Percentiles rank a stretch among this genome's conserved stretches.
These are phyloP conservation scores for Autographa gamma DNA, from an alignment of 2,888 invertebrate species.

Conservation along the genomic window DNA sequence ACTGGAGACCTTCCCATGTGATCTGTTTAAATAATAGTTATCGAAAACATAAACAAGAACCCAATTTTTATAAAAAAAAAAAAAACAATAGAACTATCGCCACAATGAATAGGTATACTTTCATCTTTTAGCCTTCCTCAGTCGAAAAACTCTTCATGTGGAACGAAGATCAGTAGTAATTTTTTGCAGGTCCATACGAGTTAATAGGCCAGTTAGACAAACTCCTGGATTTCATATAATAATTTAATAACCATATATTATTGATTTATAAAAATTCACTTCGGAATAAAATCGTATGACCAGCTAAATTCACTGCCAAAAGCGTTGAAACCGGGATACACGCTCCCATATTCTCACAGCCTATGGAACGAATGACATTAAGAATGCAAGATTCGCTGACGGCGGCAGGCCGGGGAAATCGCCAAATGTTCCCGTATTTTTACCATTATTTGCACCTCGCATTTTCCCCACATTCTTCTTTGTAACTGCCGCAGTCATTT, in stretches of 20 bases:
- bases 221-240: too few species aligned
- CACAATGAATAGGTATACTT: too few species aligned
- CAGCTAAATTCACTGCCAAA: not conserved
- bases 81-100: too few species aligned
- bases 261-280: not conserved
- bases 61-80: too few species aligned
- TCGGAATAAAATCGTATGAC: not conserved
- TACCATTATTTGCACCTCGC: constrained; percentile 23
- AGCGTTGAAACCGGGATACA: not conserved
- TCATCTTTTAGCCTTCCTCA: too few species aligned
- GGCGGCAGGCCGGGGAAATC: constrained; percentile 5
- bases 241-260: too few species aligned
- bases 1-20: not conserved
- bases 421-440: constrained; percentile 28
- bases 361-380: constrained; percentile 32
- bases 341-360: constrained; percentile 1
- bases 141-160: too few species aligned
- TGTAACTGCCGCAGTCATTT: constrained; percentile 29
- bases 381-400: constrained; percentile 48
- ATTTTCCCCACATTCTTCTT: constrained; percentile 34
- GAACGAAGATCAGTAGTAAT: too few species aligned
- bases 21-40: not conserved
- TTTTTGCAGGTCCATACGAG: too few species aligned
- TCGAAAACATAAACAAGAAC: too few species aligned
- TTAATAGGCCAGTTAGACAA: too few species aligned